A percentile compares a stretch with the other conserved stretches of the same genome.
These are phyloP conservation scores for Darevskia nairensis DNA, from an alignment of 2,797 vertebrate species.

Conservation along the genomic window DNA sequence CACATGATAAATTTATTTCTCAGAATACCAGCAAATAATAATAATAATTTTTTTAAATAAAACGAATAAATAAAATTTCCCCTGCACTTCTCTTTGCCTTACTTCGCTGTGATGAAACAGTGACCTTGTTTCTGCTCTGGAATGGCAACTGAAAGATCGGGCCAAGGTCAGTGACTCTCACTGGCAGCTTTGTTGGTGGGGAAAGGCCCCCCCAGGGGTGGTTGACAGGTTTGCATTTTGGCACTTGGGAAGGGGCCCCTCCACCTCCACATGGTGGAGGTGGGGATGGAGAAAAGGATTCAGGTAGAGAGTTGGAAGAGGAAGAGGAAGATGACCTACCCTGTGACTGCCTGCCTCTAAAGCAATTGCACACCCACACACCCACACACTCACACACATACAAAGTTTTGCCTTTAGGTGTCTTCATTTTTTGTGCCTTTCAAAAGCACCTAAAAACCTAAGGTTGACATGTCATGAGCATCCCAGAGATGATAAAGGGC, in stretches of 20 bases:
- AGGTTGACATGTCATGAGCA: too few species aligned
- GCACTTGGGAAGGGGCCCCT: not conserved
- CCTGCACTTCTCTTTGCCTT: too few species aligned
- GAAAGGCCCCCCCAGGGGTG: not conserved
- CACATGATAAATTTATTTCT: too few species aligned
- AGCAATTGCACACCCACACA: not conserved
- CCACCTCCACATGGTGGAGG: not conserved
- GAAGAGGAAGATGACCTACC: not conserved
- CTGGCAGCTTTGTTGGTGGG: constrained; percentile 47
- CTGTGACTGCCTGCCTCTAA: not conserved
- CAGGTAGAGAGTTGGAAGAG: not conserved
- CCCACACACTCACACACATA: too few species aligned
- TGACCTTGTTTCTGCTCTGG: constrained; percentile 67
- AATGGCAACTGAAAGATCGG: constrained; percentile 69
- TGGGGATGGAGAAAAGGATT: not conserved
- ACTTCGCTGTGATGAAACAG: constrained; percentile 56
- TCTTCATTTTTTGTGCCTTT: too few species aligned
- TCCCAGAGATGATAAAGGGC: too few species aligned
- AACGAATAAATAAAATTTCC: too few species aligned
- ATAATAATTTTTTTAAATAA: too few species aligned
- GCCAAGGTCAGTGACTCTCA: constrained; percentile 65
- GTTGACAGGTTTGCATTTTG: not conserved
- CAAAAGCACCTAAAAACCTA: too few species aligned
- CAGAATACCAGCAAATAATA: too few species aligned
- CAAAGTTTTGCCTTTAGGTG: too few species aligned